Evolutionary conservation across 2,888 invertebrate species (phyloP), one percentile per base, ranked within the genome.

Genomic region (Charanyca ferruginea): DNA sequence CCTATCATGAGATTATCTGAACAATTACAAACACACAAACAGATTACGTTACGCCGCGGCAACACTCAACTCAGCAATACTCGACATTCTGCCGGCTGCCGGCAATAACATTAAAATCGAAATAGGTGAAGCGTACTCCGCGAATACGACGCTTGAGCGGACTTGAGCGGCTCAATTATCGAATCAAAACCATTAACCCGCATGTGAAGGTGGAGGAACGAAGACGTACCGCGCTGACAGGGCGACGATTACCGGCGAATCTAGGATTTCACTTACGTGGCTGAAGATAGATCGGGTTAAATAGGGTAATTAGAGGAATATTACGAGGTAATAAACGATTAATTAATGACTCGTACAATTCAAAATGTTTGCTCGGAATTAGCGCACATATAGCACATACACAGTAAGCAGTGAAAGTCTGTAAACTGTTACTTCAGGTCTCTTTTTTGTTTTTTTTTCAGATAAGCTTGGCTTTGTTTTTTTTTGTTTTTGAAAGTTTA

Each of bases 81-180:
- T 45, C 42, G 45, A 60, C 68, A 58, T 41, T 54, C 38, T 60
- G 52, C 18, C 22, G 52, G 16, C 44, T n/a, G 16, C 16, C 47
- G 59, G 73, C 63, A 78, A 77, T 67, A 73, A 73, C 51, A 59
- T 73, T 73, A 73, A 73, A 68, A 68, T 70, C 64, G 55, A 62
- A 71, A 66, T 68, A 71, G 64, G 59, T 73, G 66, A 72, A 58
- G 55, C 71, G 47, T 59, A 49, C 61, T 38, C 64, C 68, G 63
- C 66, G 65, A 53, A 70, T 61, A 55, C 66, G 59, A 35, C 48
- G 67, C 76, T 60, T 35, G 48, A 73, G 67, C 67, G 48, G 25
- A 51, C 51, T 61, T 67, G 71, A 82, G 71, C 76, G 63, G 65
- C 66, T 74, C 84, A 79, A 83, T 84, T 82, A 84, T 79, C 69